Conservation (phyloP, 2,113 vertebrate genomes). For the Albula glossodonta region DNA sequence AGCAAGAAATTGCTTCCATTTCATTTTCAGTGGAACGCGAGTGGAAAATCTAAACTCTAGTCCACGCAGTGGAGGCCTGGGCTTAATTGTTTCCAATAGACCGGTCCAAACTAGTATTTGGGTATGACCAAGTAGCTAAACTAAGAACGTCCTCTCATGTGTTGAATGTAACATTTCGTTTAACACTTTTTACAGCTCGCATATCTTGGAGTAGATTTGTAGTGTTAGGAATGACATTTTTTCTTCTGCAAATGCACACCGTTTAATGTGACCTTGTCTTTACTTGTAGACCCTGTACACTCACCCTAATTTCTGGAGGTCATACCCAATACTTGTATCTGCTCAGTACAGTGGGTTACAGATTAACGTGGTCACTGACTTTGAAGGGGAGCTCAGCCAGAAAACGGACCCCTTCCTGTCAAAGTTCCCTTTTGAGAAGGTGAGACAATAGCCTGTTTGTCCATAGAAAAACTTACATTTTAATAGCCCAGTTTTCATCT, state of each 20-base stretch:
- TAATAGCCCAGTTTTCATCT: too few species aligned
- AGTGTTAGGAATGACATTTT: not conserved
- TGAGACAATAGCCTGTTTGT: not conserved
- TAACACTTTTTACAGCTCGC: too few species aligned
- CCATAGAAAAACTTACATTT: too few species aligned
- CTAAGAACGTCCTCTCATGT: not conserved
- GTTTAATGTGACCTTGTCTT: not conserved
- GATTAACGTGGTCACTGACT: not conserved
- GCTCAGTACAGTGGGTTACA: constrained; percentile 20
- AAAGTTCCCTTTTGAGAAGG: constrained; percentile 1
- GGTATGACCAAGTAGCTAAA: not conserved
- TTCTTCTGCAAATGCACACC: not conserved
- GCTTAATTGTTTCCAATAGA: not conserved
- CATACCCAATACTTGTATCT: constrained; percentile 12
- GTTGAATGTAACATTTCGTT: not conserved
- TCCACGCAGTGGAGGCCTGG: too few species aligned
- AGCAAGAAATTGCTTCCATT: too few species aligned
- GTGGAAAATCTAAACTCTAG: too few species aligned
- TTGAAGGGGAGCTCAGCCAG: not conserved
- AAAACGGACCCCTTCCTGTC: not conserved
- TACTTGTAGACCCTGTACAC: constrained; percentile 16
- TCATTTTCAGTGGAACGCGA: too few species aligned
- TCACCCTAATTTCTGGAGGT: constrained; percentile 11
- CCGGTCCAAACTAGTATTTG: not conserved
- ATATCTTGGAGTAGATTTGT: too few species aligned